Evolutionary conservation across 2,797 vertebrate species (phyloP).

Genomic region (Sebastes melanostomus): DNA sequence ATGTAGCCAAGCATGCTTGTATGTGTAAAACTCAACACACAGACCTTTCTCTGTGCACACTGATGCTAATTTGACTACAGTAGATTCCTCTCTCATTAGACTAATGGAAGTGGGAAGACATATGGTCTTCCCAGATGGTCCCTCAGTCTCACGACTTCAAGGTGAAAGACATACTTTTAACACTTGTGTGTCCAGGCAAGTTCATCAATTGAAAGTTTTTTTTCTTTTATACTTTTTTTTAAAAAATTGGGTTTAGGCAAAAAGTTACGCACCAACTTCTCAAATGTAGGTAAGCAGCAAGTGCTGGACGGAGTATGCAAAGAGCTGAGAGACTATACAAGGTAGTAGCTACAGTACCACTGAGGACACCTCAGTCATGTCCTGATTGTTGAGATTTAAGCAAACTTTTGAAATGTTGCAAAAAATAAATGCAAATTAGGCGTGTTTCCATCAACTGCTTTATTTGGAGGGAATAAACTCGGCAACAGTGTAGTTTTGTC

Average conservation of each 20-base stretch:
- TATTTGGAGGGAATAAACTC: too few relatives aligned
- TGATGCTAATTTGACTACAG: slow-evolving; percentile 30
- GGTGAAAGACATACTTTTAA: slow-evolving; percentile 42
- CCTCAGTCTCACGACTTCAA: slow-evolving; percentile 45
- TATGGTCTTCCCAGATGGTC: slow-evolving; percentile 65
- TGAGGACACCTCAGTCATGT: neutral
- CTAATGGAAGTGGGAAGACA: slow-evolving; percentile 47
- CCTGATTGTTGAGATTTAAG: neutral
- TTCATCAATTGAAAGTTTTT: neutral
- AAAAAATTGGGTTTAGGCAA: neutral
- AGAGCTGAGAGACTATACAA: neutral
- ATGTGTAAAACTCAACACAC: slow-evolving; percentile 6
- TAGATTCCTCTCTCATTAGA: slow-evolving; percentile 47
- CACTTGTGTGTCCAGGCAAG: neutral
- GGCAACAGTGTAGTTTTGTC: too few relatives aligned
- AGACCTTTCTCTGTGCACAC: slow-evolving; percentile 3
- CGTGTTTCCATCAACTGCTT: too few relatives aligned
- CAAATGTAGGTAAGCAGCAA: neutral
- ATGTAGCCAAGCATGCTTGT: slow-evolving; percentile 13
- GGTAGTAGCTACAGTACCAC: neutral
- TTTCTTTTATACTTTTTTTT: neutral
- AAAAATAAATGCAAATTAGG: too few relatives aligned
- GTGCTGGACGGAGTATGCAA: neutral
- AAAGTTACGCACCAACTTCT: neutral
- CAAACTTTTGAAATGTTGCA: too few relatives aligned